phyloP scores from a whole-genome alignment of 2,888 invertebrate species.

The Lamellibrachia satsuma region DNA sequence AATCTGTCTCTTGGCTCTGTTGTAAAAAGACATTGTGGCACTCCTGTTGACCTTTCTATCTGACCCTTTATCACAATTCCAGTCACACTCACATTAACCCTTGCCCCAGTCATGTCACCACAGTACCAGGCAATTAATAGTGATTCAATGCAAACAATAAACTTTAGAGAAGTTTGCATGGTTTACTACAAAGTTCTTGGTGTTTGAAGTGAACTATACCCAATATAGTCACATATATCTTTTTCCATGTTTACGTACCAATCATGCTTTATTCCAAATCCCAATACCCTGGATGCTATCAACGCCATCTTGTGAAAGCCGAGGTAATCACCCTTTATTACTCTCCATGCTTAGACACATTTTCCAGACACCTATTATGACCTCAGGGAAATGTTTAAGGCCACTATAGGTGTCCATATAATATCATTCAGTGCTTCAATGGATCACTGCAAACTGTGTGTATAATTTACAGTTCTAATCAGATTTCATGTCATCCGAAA shows the following conservation, averaged over 20 bases:
- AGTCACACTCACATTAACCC: neutral
- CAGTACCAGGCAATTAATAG: neutral
- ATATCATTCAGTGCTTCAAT: neutral
- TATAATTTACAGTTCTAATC: neutral
- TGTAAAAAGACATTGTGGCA: neutral
- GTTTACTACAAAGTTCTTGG: neutral
- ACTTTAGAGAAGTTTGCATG: neutral
- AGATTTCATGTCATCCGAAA: neutral
- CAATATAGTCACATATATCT: neutral
- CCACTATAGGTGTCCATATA: neutral
- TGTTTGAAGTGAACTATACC: neutral
- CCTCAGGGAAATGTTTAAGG: neutral
- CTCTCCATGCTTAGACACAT: neutral
- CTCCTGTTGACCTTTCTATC: neutral
- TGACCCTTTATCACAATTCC: neutral
- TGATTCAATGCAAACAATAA: neutral
- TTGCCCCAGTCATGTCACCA: neutral
- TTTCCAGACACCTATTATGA: neutral
- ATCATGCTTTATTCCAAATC: neutral
- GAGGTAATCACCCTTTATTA: neutral
- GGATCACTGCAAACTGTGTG: neutral
- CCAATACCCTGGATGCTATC: neutral
- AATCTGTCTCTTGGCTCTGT: neutral
- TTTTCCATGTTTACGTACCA: neutral
- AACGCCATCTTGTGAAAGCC: neutral